Percentiles rank a stretch among this genome's conserved stretches.
These are phyloP conservation scores for Camelus dromedarius DNA, from an alignment of 2,113 vertebrate genomes.

Conservation along the genomic window DNA sequence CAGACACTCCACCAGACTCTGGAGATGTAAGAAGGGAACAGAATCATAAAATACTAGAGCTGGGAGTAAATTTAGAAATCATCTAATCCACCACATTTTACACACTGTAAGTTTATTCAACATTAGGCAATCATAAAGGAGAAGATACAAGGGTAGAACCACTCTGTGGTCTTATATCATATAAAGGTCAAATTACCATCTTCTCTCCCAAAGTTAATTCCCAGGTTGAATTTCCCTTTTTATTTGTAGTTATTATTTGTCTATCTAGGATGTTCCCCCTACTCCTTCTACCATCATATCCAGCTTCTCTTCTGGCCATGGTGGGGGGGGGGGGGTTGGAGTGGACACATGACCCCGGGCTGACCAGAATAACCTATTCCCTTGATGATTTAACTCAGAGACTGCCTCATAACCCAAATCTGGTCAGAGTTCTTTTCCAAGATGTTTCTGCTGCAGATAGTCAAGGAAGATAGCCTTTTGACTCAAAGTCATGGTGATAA, in stretches of 20 bases:
- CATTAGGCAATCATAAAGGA: neutral
- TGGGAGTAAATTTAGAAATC: slow-evolving; percentile 43
- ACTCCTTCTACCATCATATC: neutral
- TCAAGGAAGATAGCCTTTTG: neutral
- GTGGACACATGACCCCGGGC: neutral
- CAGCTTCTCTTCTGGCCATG: neutral
- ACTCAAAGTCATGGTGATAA: slow-evolving; percentile 9
- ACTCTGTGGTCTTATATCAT: neutral
- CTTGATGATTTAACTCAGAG: slow-evolving; percentile 28
- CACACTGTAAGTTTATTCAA: neutral
- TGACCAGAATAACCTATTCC: neutral
- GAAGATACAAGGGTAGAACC: neutral
- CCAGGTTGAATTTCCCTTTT: neutral
- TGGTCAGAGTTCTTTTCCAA: neutral
- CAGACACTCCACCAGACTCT: neutral
- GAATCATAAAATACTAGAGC: neutral
- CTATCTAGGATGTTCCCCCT: neutral
- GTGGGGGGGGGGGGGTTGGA: neutral
- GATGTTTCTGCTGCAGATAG: neutral
- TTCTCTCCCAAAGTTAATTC: neutral
- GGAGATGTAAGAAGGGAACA: neutral
- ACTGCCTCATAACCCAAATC: neutral
- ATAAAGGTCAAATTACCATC: neutral
- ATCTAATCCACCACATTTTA: slow-evolving; percentile 10
- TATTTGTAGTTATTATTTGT: neutral